Base-by-base conservation (phyloP, 1,140 invertebrate species). In the Leptestheria dahalacensis region DNA sequence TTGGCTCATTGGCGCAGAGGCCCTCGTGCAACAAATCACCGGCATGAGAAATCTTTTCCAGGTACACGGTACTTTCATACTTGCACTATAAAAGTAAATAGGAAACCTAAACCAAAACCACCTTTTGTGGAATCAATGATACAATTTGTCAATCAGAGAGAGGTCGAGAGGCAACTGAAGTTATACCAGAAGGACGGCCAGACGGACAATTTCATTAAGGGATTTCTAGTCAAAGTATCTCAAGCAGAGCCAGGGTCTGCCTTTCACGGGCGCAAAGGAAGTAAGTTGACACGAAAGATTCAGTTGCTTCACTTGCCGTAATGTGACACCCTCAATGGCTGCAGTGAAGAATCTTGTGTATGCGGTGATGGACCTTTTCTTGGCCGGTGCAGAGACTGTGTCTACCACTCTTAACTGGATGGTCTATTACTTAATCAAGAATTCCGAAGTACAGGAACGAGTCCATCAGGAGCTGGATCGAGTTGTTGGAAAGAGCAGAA, bases 361-460 rank as follows among this genome's bases (percentile, higher is more conserved):
- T 15, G 15, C 33, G 33, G 15, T 41, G 15, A 41, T 41, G 33
- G 91, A 95, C 68, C 73, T 97, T 18, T 96, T 93, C 74, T 84
- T 86, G 1, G 91, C 89, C 61, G 91, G 91, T 6, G 89, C 93
- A 80, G 93, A 96, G 73, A 96, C 91, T 0, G 90, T 93, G 21
- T 91, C 92, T 63, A 91, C 85, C 0, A 88, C 91, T 0, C 69
- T 96, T 1, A 77, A 88, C 51, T 96, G 91, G 89, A 80, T 88
- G 47, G 78, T 94, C 29, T 77, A 96, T 0, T 84, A 88, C 66
- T 87, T 95, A 81, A 70, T 93, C 6, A 82, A 88, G 65, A 79
- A 96, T 69, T 89, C 89, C 0, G 81, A 91, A 51, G 78, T 87
- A 1, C 88, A 91, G 69, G 76, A 74, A 20, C 79, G 79, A 6